Evolutionary conservation across 2,797 vertebrate species (phyloP), one percentile per base, ranked within the genome.

Genomic region (Australoheros facetus): DNA sequence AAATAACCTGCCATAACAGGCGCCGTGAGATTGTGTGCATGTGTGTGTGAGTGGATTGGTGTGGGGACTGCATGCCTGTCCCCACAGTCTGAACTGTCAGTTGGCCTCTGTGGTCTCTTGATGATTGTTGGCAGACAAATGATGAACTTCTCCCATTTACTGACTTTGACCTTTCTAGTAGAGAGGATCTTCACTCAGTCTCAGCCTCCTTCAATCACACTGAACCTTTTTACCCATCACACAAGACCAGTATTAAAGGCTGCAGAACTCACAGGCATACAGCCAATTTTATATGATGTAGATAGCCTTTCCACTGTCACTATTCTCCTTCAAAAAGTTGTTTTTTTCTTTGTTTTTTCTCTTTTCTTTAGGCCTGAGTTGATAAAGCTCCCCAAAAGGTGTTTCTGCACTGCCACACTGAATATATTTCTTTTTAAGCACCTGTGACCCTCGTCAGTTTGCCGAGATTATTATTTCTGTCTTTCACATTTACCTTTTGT

Each of bases 81-180:
- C 13, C 58, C 14, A 10, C 57, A 72, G 62, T 71, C 54, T 69
- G 62, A 69, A 69, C 42, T 69, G 48, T 79, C 17, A n/a, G 2
- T 19, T 45, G 75, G 37, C 64, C 81, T 39, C 55, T 69, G n/a
- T 21, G 28, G 62, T 83, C 81, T 73, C 78, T 53, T 10, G 66
- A 60, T 56, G 73, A 75, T 74, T 70, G 72, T 73, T 83, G 82
- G 64, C 84, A 80, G 79, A 86, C 71, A 77, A 81, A 82, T 78
- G 81, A 90, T 85, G 73, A 75, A 84, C 82, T 79, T 75, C 81
- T 37, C 45, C 39, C 75, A 76, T 77, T 85, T 82, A 77, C 54
- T 54, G 62, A 79, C 77, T 51, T 3, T 87, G 87, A 90, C 93
- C 90, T 94, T 91, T 88, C 81, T 82, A 42, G 34, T 72, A 45